Evolutionary conservation across 2,888 invertebrate species (phyloP).

Genomic region (Pachliopta kotzebuea): DNA sequence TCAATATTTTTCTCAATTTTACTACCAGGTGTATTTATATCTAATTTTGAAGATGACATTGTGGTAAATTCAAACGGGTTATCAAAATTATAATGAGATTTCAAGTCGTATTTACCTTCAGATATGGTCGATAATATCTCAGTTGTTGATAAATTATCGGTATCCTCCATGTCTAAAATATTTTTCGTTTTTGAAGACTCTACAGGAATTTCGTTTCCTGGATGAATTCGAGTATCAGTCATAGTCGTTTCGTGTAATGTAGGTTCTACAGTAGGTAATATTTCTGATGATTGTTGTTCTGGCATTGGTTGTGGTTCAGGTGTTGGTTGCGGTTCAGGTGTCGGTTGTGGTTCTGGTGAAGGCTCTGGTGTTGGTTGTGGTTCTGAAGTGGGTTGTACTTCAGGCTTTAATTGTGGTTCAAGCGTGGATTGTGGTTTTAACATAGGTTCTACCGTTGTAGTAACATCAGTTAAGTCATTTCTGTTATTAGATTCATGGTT

Average conservation of each 20-base stretch:
- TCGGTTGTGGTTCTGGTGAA: conserved; percentile 32
- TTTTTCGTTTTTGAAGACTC: conserved; percentile 30
- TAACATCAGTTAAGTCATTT: conserved; percentile 48
- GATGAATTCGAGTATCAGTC: conserved; percentile 3
- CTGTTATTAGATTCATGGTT: conserved; percentile 42
- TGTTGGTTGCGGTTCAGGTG: conserved; percentile 48
- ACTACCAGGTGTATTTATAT: conserved; percentile 23
- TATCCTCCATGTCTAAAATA: conserved; percentile 38
- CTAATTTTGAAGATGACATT: conserved; percentile 10
- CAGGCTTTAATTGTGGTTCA: conserved; percentile 42
- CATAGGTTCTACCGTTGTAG: conserved; percentile 26
- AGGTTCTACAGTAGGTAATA: conserved; percentile 33
- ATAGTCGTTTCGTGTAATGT: conserved; percentile 7
- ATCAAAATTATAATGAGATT: conserved; percentile 1
- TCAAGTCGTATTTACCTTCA: conserved; percentile 16
- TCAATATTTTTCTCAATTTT: conserved; percentile 15
- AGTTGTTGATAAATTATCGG: conserved; percentile 37
- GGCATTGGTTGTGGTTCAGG: not conserved
- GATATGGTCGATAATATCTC: conserved; percentile 8
- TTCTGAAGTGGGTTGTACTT: conserved; percentile 5
- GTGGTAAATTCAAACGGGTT: conserved; percentile 13
- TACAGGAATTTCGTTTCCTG: conserved; percentile 32
- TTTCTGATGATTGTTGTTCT: not conserved
- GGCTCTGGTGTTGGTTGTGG: conserved; percentile 24
- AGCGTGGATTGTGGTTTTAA: conserved; percentile 59